Evolutionary conservation across 1,140 invertebrate species (phyloP), one percentile per base, ranked within the genome.

Genomic region (Lordiphosa clarofinis): DNA sequence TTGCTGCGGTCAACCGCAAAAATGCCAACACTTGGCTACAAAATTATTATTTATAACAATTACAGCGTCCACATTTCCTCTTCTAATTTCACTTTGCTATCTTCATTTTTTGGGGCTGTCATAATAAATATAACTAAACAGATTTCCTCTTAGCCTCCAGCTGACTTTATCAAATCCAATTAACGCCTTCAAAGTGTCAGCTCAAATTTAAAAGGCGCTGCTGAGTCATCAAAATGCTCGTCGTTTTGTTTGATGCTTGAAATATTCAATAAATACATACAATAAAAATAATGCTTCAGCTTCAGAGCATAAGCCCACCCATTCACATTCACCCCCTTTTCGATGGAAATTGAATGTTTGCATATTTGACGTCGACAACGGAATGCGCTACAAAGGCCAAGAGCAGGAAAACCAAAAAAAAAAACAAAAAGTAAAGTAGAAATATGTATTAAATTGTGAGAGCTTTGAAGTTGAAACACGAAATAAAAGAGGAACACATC

Each of bases 171-270:
- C 75, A 66, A 81, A 81, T 81, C 75, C 75, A 81, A 81, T 81
- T 81, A 81, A 81, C 76, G 75, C 75, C 76, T 81, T 81, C 76
- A 81, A 81, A 81, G 75, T 81, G 75, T 81, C 75, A 81, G 70
- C 75, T 81, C 75, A 81, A 81, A 82, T 81, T 81, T 82, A 82
- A 31, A 31, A 8, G 28, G 28, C 68, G 36, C 31, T 36, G 73
- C 74, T 69, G 74, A 73, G 59, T 73, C 74, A 79, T 79, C 69
- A 50, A 1, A 3, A 1, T 7, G 15, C 15, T 3, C 7, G 28
- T 31, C 28, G 28, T 31, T 31, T 31, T 31, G 28, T 31, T 31
- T 31, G 28, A 31, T 31, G 69, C 69, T 69, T 39, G 56, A 79
- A 79, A 79, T 79, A 79, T 73, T 78, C 74, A 81, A 78, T 78